Percentiles rank a stretch among this genome's conserved stretches.
Evolutionary conservation across 2,797 vertebrate species (phyloP).

Genomic region (Microtus californicus): DNA sequence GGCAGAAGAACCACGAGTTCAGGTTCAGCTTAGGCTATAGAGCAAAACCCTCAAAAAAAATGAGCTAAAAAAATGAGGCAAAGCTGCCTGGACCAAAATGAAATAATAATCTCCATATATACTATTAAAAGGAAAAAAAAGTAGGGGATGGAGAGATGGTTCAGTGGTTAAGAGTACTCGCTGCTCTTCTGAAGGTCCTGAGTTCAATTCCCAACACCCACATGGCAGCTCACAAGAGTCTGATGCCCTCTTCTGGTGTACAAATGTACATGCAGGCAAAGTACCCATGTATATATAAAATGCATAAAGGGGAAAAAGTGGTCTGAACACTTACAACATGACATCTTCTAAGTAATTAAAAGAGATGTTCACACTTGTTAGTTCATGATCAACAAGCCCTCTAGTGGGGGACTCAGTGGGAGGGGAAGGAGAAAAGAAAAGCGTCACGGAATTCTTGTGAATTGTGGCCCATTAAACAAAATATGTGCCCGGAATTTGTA

Average conservation of each 20-base stretch:
- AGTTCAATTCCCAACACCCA: neutral
- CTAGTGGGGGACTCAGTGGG: neutral
- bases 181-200: neutral
- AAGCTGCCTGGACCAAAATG: neutral
- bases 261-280: neutral
- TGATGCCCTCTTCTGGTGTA: neutral
- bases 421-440: neutral
- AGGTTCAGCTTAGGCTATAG: neutral
- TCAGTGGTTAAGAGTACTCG: neutral
- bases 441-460: neutral
- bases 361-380: fast-evolving
- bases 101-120: neutral
- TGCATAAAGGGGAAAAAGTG: neutral
- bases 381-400: too few relatives aligned
- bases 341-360: neutral
- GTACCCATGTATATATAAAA: neutral
- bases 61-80: neutral
- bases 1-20: neutral
- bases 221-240: neutral
- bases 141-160: neutral
- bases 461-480: neutral
- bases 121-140: neutral
- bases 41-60: neutral
- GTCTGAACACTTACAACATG: fast-evolving
- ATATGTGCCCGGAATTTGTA: neutral